Conservation (phyloP, 2,888 invertebrate genomes). For the Ectemnius cavifrons region DNA sequence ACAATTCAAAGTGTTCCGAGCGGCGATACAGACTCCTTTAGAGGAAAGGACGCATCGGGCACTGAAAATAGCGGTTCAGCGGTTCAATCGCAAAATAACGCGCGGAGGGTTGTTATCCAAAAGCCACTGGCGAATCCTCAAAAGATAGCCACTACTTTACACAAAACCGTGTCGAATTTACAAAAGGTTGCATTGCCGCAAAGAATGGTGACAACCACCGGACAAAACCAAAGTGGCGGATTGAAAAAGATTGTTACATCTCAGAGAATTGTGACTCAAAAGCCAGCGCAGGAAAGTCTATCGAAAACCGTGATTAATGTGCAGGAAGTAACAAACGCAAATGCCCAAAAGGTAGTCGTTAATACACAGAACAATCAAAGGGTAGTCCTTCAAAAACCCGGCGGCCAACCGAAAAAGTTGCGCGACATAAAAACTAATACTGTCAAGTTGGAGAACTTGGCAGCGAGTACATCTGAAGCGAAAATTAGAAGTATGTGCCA, state of each 20-base stretch:
- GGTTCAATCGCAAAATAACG: conserved; percentile 49
- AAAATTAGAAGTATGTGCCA: conserved; percentile 79
- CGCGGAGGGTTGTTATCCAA: conserved; percentile 71
- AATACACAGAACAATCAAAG: conserved; percentile 63
- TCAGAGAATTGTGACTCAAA: conserved; percentile 65
- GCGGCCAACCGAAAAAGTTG: conserved; percentile 48
- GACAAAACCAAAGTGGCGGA: conserved; percentile 18
- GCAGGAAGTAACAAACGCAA: conserved; percentile 38
- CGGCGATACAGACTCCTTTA: conserved; percentile 37
- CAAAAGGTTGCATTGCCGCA: conserved; percentile 56
- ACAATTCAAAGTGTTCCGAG: conserved; percentile 63
- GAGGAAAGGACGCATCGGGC: conserved; percentile 31
- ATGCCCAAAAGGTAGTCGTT: conserved; percentile 53
- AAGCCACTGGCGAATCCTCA: conserved; percentile 61
- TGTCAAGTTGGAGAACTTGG: conserved; percentile 79
- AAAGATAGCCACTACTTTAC: conserved; percentile 61
- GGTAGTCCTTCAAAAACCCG: conserved; percentile 63
- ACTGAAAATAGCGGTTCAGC: conserved; percentile 33
- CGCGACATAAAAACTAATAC: conserved; percentile 73
- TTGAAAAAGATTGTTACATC: conserved; percentile 39
- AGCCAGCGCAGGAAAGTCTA: conserved; percentile 35
- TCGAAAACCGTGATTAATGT: conserved; percentile 53
- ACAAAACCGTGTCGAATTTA: conserved; percentile 66
- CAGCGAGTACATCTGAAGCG: conserved; percentile 78
- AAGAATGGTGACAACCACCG: conserved; percentile 24